Evolutionary conservation across 2,113 vertebrate genomes (phyloP).

Genomic region (Chaetodon auriga): DNA sequence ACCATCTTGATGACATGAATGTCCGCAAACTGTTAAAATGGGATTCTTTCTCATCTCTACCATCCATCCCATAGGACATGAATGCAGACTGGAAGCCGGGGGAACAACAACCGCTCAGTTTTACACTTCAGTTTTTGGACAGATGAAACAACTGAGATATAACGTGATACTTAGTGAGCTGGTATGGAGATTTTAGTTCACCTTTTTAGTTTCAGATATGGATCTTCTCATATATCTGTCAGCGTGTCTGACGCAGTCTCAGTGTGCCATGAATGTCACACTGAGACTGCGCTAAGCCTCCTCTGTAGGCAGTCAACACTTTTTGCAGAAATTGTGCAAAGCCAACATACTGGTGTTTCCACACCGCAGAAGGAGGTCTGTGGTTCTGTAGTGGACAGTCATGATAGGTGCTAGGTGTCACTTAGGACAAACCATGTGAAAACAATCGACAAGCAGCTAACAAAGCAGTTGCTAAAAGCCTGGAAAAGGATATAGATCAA

Average conservation of each 20-base stretch:
- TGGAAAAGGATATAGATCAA: conserved; percentile 44
- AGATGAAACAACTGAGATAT: not conserved
- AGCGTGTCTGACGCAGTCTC: too few species aligned
- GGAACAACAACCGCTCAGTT: too few species aligned
- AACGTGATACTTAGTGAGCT: not conserved
- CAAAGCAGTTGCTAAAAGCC: conserved; percentile 48
- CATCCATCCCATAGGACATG: not conserved
- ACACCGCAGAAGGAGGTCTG: conserved; percentile 8
- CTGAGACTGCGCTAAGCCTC: not conserved
- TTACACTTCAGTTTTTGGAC: too few species aligned
- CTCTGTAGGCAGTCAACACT: not conserved
- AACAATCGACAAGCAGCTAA: conserved; percentile 24
- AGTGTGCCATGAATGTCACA: conserved; percentile 2
- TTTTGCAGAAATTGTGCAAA: not conserved
- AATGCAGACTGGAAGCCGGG: not conserved
- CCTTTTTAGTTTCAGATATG: too few species aligned
- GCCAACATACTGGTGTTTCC: not conserved
- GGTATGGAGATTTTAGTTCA: not conserved
- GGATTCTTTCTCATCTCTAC: not conserved
- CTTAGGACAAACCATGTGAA: conserved; percentile 45
- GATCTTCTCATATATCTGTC: not conserved
- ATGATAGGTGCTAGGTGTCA: conserved; percentile 14
- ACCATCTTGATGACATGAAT: not conserved
- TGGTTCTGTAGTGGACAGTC: not conserved
- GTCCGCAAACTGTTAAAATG: not conserved